Base-by-base conservation (phyloP, 23 tunicate genomes). In the Corella eumyota region DNA sequence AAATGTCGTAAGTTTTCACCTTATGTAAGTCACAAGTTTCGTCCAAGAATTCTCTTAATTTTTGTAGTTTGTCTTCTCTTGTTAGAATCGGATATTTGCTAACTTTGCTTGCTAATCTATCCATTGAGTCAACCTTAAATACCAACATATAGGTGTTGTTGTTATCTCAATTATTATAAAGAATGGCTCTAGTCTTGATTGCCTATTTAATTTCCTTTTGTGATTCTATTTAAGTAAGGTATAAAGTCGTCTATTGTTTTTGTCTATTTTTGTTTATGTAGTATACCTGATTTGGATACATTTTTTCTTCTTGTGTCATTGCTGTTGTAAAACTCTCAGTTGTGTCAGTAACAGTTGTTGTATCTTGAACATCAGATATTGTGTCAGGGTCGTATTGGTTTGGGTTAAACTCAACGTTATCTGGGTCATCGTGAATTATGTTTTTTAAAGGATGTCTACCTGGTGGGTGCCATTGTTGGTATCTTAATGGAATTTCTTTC, bases 1-100 rank as follows among this genome's bases (percentile, higher is more conserved):
- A 6, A 7, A 9, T 9, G 48, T 6, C 25, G 13, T 25, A 9
- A 13, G 24, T 17, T 59, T 24, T n/a, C 19, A 78, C 85, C 55
- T 78, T 78, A 51, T 62, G 74, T 23, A 78, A 35, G 31, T 78
- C 85, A 47, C 85, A 78, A 6, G 61, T 61, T 40, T 78, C 64
- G 6, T 69, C 71, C 53, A 78, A 30, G 20, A 74, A 36, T 37
- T 65, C 32, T 23, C 69, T 24, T 2, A 50, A 69, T 28, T 74
- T 55, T 2, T 34, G 36, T 24, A 65, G 27, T 26, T 65, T 34
- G 15, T 51, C 27, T 23, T 48, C 45, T 53, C 72, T 30, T 13
- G 45, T 44, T 6, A 36, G 65, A 26, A 74, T 30, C 25, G 80
- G 80, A 25, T 22, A 34, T n/a, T 65, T 65, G 34, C 57, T 17